phyloP scores from a whole-genome alignment of 2,888 invertebrate genomes.

The Tuta absoluta region DNA sequence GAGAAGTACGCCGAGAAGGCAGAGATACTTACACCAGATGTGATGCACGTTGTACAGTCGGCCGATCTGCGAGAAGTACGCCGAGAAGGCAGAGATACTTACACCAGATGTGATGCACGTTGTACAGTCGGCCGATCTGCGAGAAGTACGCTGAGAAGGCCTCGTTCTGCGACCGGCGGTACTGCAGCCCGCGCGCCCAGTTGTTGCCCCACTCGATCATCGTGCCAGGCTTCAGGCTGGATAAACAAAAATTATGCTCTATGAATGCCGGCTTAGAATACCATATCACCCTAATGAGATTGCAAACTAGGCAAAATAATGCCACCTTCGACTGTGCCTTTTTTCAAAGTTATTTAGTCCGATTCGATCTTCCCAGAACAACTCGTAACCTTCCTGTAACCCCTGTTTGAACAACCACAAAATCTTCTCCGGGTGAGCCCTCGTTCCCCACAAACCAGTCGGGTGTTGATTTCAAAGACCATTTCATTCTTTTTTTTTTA shows the following conservation, averaged over 20 bases:
- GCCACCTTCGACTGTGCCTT: too few relatives aligned
- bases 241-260: conserved; percentile 59
- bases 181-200: conserved; percentile 97
- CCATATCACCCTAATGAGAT: too few relatives aligned
- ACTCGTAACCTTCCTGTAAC: too few relatives aligned
- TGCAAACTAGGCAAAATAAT: too few relatives aligned
- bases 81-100: conserved; percentile 73
- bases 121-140: conserved; percentile 97
- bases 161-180: conserved; percentile 94
- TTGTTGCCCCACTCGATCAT: conserved; percentile 99
- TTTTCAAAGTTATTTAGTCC: too few relatives aligned
- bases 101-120: conserved; percentile 99
- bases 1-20: background rate
- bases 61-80: background rate
- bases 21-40: conserved; percentile 82
- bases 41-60: background rate
- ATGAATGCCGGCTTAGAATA: too few relatives aligned
- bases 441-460: too few relatives aligned
- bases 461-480: too few relatives aligned
- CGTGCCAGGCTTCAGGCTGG: conserved; percentile 97
- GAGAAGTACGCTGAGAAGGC: conserved; percentile 99
- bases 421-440: too few relatives aligned
- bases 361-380: too few relatives aligned
- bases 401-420: too few relatives aligned
- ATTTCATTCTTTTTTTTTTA: too few relatives aligned